Percentiles rank a stretch among this genome's conserved stretches.
phyloP scores from a whole-genome alignment of 2,113 vertebrate species.

The Tauraco erythrolophus region DNA sequence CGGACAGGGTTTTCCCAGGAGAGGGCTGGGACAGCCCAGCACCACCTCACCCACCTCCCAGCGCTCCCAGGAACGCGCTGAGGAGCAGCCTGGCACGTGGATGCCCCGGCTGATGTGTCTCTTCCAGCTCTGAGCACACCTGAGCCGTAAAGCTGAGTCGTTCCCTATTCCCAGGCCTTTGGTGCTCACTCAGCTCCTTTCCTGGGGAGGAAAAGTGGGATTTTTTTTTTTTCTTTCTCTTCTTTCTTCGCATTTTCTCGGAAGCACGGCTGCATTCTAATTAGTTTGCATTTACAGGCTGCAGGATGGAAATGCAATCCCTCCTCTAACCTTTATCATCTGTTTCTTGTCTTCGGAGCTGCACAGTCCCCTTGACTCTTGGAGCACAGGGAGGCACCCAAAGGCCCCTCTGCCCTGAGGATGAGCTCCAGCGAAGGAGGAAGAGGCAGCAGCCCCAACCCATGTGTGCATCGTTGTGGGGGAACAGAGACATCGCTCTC shows the following conservation, averaged over 20 bases:
- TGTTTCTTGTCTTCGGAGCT: conserved; percentile 22
- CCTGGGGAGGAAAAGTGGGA: neutral
- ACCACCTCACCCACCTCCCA: neutral
- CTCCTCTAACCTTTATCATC: conserved; percentile 7
- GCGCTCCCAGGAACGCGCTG: neutral
- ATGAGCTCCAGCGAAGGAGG: neutral
- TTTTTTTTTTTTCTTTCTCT: neutral
- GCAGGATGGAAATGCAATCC: neutral
- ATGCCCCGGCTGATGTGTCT: accelerated
- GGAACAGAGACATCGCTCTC: accelerated
- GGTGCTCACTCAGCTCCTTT: neutral
- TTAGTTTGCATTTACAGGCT: neutral
- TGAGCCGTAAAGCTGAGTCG: neutral
- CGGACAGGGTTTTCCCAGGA: accelerated
- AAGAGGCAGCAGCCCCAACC: neutral
- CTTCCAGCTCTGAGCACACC: neutral
- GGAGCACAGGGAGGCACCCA: neutral
- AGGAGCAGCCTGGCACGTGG: neutral
- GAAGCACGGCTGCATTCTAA: conserved; percentile 20
- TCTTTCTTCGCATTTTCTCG: neutral
- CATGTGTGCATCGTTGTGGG: accelerated
- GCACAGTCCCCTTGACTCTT: neutral
- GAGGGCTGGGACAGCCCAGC: neutral
- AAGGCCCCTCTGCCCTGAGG: neutral
- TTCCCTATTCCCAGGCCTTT: neutral